Evolutionary conservation across 2,888 invertebrate genomes (phyloP), one percentile per base, ranked within the genome.

Genomic region (Eubasilissa splendida): DNA sequence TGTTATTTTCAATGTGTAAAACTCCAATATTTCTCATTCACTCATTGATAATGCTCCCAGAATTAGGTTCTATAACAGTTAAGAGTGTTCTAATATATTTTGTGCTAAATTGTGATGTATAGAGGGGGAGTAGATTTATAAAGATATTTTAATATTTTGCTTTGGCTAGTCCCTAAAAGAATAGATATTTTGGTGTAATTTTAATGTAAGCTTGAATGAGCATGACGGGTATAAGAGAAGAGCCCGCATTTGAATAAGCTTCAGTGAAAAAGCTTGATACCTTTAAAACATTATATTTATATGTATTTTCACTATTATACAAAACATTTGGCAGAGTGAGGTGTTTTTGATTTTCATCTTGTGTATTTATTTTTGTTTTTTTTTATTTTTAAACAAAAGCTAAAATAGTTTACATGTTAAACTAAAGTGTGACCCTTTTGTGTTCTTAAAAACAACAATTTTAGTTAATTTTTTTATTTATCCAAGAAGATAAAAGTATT

Each of bases 101-200:
- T 74, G 74, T 71, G 71, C 71, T 71, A 71, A 71, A 71, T 71
- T 52, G 53, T 74, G 58, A 58, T 42, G 74, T 74, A 56, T 22
- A 56, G 31, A 14, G 50, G 73, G 74, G 59, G 42, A 33, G 74
- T 74, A 74, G 50, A 58, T 74, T 58, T 74, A 74, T 58, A 74
- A 65, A 56, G 74, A 78, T 74, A 74, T 74, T 79, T 56, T 79
- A 74, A 74, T 76, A 52, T 74, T 79, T 79, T 73, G 65, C 74
- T 79, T 79, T 53, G 79, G 70, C 74, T 74, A 74, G 73, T 74
- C 74, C 63, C 74, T 60, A 79, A 68, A 65, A 79, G 22, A 65
- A 79, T 79, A 79, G 79, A 74, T 79, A 79, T 79, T 65, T 79
- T 73, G 79, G 66, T 74, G 73, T 79, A 79, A 74, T 74, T 79